These are phyloP conservation scores for Pediacus dermestoides DNA, from an alignment of 2,888 invertebrate genomes.

Conservation along the genomic window DNA sequence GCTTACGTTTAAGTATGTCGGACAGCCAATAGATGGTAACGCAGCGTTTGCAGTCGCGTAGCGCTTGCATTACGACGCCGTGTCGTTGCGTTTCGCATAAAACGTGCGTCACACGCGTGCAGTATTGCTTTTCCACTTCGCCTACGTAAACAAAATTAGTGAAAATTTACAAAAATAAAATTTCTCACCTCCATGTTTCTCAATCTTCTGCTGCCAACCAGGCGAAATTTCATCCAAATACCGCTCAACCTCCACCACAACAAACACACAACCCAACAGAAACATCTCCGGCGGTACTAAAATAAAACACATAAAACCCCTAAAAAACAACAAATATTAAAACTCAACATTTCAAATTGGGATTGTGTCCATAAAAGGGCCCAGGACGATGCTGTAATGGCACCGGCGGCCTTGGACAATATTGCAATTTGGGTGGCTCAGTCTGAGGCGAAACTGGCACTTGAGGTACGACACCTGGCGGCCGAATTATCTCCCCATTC, in stretches of 20 bases:
- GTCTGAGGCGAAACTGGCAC: slow-evolving; percentile 46
- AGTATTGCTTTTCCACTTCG: slow-evolving; percentile 81
- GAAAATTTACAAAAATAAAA: slow-evolving; percentile 10
- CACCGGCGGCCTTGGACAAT: slow-evolving; percentile 33
- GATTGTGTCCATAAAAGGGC: slow-evolving; percentile 91
- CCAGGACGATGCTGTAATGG: slow-evolving; percentile 55
- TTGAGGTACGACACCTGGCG: slow-evolving; percentile 52
- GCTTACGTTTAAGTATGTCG: slow-evolving; percentile 82
- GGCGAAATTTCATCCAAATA: slow-evolving; percentile 43
- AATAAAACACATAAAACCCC: slow-evolving; percentile 11
- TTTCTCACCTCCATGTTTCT: slow-evolving; percentile 44
- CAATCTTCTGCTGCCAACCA: slow-evolving; percentile 46
- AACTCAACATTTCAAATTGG: slow-evolving; percentile 65
- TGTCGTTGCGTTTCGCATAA: slow-evolving; percentile 88
- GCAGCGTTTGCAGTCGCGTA: slow-evolving; percentile 65
- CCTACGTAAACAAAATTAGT: slow-evolving; percentile 50
- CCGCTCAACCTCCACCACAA: slow-evolving; percentile 50
- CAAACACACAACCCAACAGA: slow-evolving; percentile 89
- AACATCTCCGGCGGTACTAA: slow-evolving; percentile 80
- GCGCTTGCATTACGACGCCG: slow-evolving; percentile 82
- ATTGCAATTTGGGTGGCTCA: slow-evolving; percentile 36
- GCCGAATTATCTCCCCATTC: slow-evolving; percentile 47
- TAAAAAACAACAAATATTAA: slow-evolving; percentile 6
- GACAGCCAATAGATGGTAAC: slow-evolving; percentile 88
- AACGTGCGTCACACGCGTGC: slow-evolving; percentile 85